Evolutionary conservation across 2,888 invertebrate species (phyloP), one percentile per base, ranked within the genome.

Genomic region (Acanthosepion lycidas): DNA sequence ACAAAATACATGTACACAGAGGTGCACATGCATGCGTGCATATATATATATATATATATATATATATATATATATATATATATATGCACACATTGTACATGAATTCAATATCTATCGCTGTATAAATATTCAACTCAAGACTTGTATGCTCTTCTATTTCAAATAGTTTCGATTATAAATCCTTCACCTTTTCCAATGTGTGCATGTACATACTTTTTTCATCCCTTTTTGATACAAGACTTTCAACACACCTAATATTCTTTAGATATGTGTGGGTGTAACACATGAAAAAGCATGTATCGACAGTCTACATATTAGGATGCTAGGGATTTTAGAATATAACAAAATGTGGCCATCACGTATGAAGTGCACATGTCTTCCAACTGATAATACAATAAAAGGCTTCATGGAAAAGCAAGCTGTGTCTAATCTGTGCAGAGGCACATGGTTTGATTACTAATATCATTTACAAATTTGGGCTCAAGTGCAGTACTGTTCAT

Each of bases 291-390:
- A 78, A 20, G 53, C 93, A 42, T 93, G 93, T n/a, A 33, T 53
- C 93, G 20, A n/a, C 92, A 28, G 12, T 53, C 15, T n/a, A 93
- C 28, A 49, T 48, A 93, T 12, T 18, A 42, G 49, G 48, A 93
- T 93, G 49, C 93, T 93, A 93, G 12, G 20, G 48, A 53, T 93
- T 53, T 51, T 53, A 51, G 53, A 53, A 15, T 28, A 6, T 51
- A 51, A 51, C 92, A 49, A 93, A 93, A 28, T 51, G 28, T 51
- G 94, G 95, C 92, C 53, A 95, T 92, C 92, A 94, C 51, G 48
- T 94, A 93, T 64, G 95, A 94, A 59, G 49, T 59, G 53, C 94
- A 94, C 20, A 94, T 91, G 33, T 93, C 78, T 78, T 78, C 78
- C 12, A 78, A 78, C 23, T 1, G 78, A 78, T 78, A 78, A 78